phyloP scores from a whole-genome alignment of 2,888 invertebrate species.

The Agonum fuliginosum region DNA sequence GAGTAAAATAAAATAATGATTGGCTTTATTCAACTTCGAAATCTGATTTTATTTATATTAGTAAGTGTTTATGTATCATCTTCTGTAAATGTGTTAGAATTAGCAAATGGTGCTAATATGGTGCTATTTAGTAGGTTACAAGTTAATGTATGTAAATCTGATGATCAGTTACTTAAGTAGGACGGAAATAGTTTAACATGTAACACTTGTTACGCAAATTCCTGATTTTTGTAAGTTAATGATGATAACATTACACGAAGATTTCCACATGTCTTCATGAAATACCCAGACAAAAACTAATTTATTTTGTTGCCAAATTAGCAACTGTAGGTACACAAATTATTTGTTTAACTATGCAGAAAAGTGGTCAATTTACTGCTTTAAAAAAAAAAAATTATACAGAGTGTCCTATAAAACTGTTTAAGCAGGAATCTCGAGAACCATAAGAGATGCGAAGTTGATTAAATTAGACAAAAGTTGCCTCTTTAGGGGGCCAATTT shows the following conservation, averaged over 20 bases:
- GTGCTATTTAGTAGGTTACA: conserved; percentile 34
- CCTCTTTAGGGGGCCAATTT: no score
- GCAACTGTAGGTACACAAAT: background rate
- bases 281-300: background rate
- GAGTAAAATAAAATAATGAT: no score
- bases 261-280: conserved; percentile 20
- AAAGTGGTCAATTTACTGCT: no score
- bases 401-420: no score
- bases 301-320: background rate
- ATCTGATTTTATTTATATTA: conserved; percentile 28
- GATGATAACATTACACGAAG: conserved; percentile 9
- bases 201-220: conserved; percentile 38
- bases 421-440: no score
- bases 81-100: background rate
- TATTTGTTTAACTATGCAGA: background rate
- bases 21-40: no score
- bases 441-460: no score
- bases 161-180: conserved; percentile 47
- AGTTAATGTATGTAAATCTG: conserved; percentile 51
- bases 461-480: no score
- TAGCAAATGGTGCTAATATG: background rate
- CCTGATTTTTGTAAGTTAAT: conserved; percentile 38
- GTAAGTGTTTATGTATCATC: no score
- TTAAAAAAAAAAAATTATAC: no score
- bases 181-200: conserved; percentile 42